These are phyloP conservation scores for Phalloptychus januarius DNA, from an alignment of 2,797 vertebrate genomes.

Conservation along the genomic window DNA sequence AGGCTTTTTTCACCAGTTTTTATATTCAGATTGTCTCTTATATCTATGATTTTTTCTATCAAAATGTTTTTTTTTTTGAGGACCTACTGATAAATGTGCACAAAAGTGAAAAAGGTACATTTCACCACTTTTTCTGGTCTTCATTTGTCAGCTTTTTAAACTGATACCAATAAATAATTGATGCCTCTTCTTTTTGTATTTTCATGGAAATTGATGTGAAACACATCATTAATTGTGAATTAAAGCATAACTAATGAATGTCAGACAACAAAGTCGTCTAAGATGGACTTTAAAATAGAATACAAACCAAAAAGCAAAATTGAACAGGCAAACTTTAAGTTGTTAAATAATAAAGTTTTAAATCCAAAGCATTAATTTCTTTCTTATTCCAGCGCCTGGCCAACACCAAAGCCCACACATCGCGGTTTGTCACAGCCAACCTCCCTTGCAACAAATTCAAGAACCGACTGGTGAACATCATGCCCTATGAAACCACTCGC, in stretches of 20 bases:
- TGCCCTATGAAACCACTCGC: slow-evolving; percentile 96
- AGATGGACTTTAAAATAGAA: neutral
- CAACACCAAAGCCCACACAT: slow-evolving; percentile 97
- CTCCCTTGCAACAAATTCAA: slow-evolving; percentile 99
- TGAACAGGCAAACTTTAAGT: slow-evolving; percentile 8
- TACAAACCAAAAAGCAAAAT: neutral
- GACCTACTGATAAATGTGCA: neutral
- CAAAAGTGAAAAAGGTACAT: neutral
- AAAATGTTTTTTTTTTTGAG: neutral
- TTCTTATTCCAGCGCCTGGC: slow-evolving; percentile 86
- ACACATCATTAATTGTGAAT: neutral
- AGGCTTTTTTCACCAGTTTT: neutral
- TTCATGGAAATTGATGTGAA: neutral
- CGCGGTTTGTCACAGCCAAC: slow-evolving; percentile 97
- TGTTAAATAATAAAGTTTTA: neutral
- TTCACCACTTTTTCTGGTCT: neutral
- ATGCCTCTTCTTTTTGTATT: neutral
- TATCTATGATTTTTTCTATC: neutral
- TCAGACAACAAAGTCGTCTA: neutral
- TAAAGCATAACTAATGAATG: neutral
- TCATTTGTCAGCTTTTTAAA: neutral
- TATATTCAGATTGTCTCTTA: neutral
- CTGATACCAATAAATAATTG: neutral
- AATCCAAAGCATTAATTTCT: neutral
- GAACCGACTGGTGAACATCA: slow-evolving; percentile 98